Conservation (phyloP, 2,888 invertebrate genomes). For the Exephanes ischioxanthus region DNA sequence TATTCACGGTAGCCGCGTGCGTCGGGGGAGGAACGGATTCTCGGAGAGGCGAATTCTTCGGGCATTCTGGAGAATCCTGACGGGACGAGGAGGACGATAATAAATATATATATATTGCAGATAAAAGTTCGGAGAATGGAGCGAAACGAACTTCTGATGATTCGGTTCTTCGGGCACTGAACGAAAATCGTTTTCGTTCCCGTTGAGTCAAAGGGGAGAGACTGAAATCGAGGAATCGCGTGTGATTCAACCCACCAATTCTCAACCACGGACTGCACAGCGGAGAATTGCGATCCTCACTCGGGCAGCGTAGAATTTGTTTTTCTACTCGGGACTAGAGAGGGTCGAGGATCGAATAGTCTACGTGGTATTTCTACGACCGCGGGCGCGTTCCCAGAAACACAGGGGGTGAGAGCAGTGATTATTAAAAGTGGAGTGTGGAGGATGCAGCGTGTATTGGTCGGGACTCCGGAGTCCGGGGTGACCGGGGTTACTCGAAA, state of each 20-base stretch:
- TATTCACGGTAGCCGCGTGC: conserved; percentile 18
- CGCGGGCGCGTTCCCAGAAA: conserved; percentile 46
- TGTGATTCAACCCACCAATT: conserved; percentile 45
- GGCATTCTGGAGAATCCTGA: background rate
- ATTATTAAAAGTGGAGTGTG: conserved; percentile 62
- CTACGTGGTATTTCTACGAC: conserved; percentile 40
- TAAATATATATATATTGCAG: background rate
- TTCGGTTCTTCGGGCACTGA: conserved; percentile 2
- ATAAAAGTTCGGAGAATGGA: conserved; percentile 11
- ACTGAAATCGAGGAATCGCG: conserved; percentile 34
- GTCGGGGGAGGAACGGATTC: background rate
- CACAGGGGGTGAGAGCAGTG: conserved; percentile 28
- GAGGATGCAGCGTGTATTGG: conserved; percentile 22
- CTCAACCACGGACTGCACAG: background rate
- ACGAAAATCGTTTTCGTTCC: conserved; percentile 1
- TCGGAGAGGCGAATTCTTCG: conserved; percentile 6
- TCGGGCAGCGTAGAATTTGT: conserved; percentile 34
- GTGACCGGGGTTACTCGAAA: background rate
- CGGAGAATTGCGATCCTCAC: background rate
- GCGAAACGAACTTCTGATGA: conserved; percentile 27
- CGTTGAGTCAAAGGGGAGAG: background rate
- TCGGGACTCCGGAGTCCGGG: background rate
- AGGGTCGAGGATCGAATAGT: conserved; percentile 21
- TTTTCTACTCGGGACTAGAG: conserved; percentile 30
- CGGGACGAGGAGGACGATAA: background rate